Evolutionary conservation across 2,797 vertebrate species (phyloP).

Genomic region (Platalea minor): DNA sequence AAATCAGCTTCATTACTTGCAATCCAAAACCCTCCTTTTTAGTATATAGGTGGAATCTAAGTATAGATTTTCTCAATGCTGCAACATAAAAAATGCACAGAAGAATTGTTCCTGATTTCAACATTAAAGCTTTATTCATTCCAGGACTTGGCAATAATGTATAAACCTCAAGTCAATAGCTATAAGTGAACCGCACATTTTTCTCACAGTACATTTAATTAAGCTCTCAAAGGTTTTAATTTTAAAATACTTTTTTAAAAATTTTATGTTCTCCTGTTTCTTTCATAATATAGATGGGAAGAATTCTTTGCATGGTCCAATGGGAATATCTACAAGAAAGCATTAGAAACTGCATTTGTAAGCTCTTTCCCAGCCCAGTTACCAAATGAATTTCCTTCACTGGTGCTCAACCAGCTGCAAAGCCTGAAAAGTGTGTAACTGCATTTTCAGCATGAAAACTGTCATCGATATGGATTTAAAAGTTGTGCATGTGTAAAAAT

Average conservation of each 20-base stretch:
- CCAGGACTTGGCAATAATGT: neutral
- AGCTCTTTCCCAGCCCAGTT: neutral
- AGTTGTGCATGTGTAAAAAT: neutral
- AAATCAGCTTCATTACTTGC: neutral
- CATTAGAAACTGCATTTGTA: neutral
- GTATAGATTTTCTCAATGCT: neutral
- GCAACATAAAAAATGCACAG: neutral
- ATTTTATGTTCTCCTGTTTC: neutral
- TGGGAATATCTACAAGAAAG: neutral
- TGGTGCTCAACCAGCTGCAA: neutral
- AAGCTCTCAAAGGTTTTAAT: neutral
- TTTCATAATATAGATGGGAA: neutral
- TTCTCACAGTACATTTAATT: slow-evolving; percentile 7
- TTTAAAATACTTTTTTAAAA: neutral
- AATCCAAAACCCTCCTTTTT: neutral
- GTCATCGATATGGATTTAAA: neutral
- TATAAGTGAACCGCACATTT: neutral
- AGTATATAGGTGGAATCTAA: neutral
- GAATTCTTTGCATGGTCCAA: neutral
- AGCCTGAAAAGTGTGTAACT: neutral
- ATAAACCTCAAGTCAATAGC: slow-evolving; percentile 3
- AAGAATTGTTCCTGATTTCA: neutral
- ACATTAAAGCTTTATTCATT: neutral
- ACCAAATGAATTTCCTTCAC: neutral
- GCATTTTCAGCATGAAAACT: neutral